phyloP scores from a whole-genome alignment of 2,113 vertebrate genomes.

The Fulmarus glacialis region DNA sequence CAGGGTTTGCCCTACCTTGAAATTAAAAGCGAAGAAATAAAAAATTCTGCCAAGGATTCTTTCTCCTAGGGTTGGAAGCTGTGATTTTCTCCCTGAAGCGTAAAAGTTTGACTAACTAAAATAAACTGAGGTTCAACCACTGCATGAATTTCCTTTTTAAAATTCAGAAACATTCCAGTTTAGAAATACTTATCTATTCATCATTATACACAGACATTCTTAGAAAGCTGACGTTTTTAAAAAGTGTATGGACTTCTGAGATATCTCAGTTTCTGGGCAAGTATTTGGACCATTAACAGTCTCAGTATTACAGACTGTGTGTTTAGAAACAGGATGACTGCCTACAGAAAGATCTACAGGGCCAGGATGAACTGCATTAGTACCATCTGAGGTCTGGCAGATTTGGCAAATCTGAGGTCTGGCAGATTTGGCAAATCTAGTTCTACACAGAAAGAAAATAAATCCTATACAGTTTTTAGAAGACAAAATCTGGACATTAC shows the following conservation, averaged over 20 bases:
- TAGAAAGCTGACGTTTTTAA: background rate
- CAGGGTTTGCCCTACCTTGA: background rate
- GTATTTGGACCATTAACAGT: background rate
- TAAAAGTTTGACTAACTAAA: background rate
- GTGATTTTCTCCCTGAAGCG: background rate
- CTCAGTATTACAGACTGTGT: background rate
- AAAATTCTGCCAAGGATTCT: background rate
- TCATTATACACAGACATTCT: background rate
- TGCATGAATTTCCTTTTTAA: background rate
- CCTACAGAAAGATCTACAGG: background rate
- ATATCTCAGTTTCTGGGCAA: background rate
- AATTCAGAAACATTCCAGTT: background rate
- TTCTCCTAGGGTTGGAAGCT: background rate
- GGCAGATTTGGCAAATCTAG: background rate
- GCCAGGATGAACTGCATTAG: background rate
- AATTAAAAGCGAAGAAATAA: background rate
- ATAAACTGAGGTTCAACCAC: background rate
- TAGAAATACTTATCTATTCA: background rate
- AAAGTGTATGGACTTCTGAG: background rate
- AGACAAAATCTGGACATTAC: background rate
- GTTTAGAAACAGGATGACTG: background rate
- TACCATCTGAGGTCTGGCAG: background rate
- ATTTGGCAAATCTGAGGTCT: background rate
- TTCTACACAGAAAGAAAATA: background rate
- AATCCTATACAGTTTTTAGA: background rate